Base-by-base conservation (phyloP, 1,140 invertebrate genomes). In the Drosophila carrolli region DNA sequence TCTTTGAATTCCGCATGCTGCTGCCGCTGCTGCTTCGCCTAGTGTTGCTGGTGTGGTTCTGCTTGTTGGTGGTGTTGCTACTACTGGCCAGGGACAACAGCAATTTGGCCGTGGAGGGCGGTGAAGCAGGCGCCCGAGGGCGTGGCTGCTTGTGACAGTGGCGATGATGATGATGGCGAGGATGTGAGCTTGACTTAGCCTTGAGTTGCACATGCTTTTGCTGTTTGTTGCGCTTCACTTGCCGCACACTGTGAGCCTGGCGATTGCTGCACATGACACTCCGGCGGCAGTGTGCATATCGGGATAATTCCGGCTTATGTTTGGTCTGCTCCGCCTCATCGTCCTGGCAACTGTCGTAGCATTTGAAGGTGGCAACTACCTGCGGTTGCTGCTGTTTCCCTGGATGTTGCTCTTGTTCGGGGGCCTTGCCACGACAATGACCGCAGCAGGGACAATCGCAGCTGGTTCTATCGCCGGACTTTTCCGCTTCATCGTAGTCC, bases 311-410 rank as follows among this genome's bases (percentile, higher is more conserved):
- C 57, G 53, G 48, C 56, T 68, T 38, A 40, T 75, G 63, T 37
- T 57, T 55, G 13, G 44, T 53, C 32, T 51, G 51, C 19, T 74
- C 56, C 19, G 41, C 66, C 35, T 78, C 56, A 4, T 60, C 67
- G 47, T 80, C 78, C 75, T 74, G 83, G 55, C 89, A 91, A 62
- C 86, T 90, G 62, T 91, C 88, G 72, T 91, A 91, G 48, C 88
- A 91, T 54, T 84, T 88, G 44, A 91, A 91, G 47, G 83, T 81
- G 53, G 82, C 58, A 23, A 63, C 50, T 38, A 63, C 51, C 66
- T 77, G 46, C 44, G 57, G 57, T 32, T 70, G 65, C 44, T 53
- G 65, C 13, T 47, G 38, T 10, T 53, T 56, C 38, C 43, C 47
- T 2, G 68, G 62, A 4, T 57, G 59, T 14, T 54, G 63, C 29